Evolutionary conservation across 2,113 vertebrate species (phyloP).

Genomic region (Aegithalos caudatus): DNA sequence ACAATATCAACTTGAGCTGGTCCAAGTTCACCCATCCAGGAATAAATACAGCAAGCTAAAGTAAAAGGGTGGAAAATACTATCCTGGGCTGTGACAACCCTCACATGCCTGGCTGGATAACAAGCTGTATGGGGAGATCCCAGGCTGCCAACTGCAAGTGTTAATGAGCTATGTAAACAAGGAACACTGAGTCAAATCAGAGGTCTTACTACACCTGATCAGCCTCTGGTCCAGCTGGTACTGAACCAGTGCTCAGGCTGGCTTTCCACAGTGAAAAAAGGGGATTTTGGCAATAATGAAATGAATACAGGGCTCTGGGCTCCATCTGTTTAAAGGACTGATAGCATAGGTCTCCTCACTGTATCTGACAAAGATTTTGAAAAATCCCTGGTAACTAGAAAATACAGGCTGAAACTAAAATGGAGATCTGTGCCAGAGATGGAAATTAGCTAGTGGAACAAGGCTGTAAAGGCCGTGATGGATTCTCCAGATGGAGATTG

Average conservation of each 20-base stretch:
- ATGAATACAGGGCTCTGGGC: background rate
- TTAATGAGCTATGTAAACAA: background rate
- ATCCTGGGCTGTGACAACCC: background rate
- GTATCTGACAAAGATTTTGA: background rate
- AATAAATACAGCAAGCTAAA: background rate
- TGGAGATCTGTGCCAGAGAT: background rate
- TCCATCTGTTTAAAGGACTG: background rate
- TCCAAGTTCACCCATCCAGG: background rate
- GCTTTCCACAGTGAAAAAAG: background rate
- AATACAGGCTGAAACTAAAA: background rate
- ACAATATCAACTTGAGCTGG: background rate
- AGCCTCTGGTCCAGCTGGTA: background rate
- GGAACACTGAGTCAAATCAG: background rate
- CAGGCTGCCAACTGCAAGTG: background rate
- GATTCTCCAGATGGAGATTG: background rate
- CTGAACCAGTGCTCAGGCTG: background rate
- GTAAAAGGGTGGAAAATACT: background rate
- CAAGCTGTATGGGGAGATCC: background rate
- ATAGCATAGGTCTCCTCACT: background rate
- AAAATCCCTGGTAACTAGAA: constrained; percentile 20
- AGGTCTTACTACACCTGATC: background rate
- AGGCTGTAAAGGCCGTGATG: background rate
- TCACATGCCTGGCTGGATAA: background rate
- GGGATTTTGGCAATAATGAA: background rate
- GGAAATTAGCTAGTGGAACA: constrained; percentile 43